Evolutionary conservation across 2,113 vertebrate genomes (phyloP), one percentile per base, ranked within the genome.

Genomic region (Grus americana): DNA sequence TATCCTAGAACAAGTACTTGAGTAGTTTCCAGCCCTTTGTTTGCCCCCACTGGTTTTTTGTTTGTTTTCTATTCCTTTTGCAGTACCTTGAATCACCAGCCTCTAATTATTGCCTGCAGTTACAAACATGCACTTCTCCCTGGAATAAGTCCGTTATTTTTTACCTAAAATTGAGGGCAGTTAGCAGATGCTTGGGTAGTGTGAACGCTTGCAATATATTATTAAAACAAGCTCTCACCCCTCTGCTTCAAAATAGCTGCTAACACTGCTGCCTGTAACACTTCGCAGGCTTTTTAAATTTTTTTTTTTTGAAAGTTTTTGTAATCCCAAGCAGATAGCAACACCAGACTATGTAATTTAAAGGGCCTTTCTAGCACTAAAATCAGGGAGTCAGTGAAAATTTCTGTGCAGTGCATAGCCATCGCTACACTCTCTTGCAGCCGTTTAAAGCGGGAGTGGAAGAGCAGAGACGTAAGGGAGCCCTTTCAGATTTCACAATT

Each of bases 31-130:
- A 90, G 66, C 46, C 78, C 29, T 61, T 86, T 38, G 38, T 62
- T 63, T 10, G 47, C 83, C 34, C 22, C 38, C 42, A 38, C 47
- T 46, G 36, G n/a, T 78, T 54, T 65, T 36, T 17, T 26, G 27
- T 6, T 16, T 29, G 14, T 29, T n/a, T 30, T 27, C 11, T 6
- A 8, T 54, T 93, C 40, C 68, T 95, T 78, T 93, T 81, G 73
- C 66, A 87, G 61, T 47, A 65, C 92, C 80, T 92, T 91, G 91
- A 85, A 72, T 95, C 91, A 92, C 87, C 93, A 95, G 80, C 65
- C 87, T 94, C 61, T 95, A 94, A 94, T 95, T 96, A 96, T 12
- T 92, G 91, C 95, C 91, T 89, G 78, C 89, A 75, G 94, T 71
- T 82, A 92, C 5, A 92, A 95, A 75, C 73, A 94, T 44, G 66